Evolutionary conservation across 2,888 invertebrate genomes (phyloP).

Genomic region (Ophonus ardosiacus): DNA sequence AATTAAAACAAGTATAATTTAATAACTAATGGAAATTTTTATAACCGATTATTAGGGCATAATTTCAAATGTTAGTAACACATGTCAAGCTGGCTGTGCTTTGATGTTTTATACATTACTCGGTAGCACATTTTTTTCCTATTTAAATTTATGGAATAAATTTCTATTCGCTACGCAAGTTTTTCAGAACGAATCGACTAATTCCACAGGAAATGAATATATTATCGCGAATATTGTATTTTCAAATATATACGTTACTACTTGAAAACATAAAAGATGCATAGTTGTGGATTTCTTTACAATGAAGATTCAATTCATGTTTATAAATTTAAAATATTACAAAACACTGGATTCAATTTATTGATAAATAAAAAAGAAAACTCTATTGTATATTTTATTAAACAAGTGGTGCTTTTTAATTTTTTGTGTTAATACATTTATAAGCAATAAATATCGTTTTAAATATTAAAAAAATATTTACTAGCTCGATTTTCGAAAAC

Average conservation of each 20-base stretch:
- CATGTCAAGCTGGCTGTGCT: conserved; percentile 21
- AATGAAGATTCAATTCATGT: conserved; percentile 2
- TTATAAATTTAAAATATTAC: not conserved
- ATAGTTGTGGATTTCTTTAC: not conserved
- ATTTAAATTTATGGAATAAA: conserved; percentile 33
- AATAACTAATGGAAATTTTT: not conserved
- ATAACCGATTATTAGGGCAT: not conserved
- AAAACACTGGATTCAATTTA: not conserved
- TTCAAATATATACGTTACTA: not conserved
- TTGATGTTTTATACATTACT: conserved; percentile 36
- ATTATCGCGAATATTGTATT: conserved; percentile 27
- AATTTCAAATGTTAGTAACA: conserved; percentile 12
- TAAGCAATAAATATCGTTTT: not conserved
- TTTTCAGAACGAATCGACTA: conserved; percentile 18
- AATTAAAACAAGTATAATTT: too few relatives aligned
- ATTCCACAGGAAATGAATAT: conserved; percentile 33
- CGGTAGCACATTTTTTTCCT: not conserved
- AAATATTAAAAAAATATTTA: not conserved
- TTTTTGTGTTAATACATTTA: not conserved
- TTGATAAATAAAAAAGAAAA: not conserved
- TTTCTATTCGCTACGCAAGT: conserved; percentile 31
- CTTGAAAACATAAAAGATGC: not conserved
- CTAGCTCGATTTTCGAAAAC: too few relatives aligned
- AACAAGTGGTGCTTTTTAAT: not conserved
- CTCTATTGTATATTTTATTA: not conserved